Evolutionary conservation across 2,888 invertebrate species (phyloP).

Genomic region (Drosophila pullipes): DNA sequence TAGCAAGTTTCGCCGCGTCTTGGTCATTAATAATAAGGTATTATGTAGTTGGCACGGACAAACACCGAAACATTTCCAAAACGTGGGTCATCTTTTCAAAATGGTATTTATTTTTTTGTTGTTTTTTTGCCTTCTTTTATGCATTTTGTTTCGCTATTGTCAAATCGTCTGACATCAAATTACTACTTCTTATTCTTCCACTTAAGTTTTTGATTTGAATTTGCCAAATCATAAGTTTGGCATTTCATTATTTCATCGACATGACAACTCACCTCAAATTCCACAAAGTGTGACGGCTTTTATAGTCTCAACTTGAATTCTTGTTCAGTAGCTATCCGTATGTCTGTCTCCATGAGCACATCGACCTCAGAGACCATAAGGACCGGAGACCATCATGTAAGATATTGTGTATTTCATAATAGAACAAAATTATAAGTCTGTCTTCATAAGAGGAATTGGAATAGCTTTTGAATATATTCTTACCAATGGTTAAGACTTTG

Average conservation of each 20-base stretch:
- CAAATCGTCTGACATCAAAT: slow-evolving; percentile 56
- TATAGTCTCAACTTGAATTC: background rate
- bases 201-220: slow-evolving; percentile 7
- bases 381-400: background rate
- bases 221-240: slow-evolving; percentile 59
- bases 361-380: background rate
- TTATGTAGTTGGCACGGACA: slow-evolving; percentile 54
- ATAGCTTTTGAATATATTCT: background rate
- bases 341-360: background rate
- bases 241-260: slow-evolving; percentile 42
- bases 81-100: slow-evolving; percentile 32
- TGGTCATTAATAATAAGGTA: slow-evolving; percentile 57
- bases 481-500: background rate
- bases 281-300: slow-evolving; percentile 23
- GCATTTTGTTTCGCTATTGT: slow-evolving; percentile 45
- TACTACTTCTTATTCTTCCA: slow-evolving; percentile 5
- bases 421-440: background rate
- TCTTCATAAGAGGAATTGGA: background rate
- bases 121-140: slow-evolving; percentile 14
- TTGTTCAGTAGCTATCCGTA: background rate
- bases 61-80: slow-evolving; percentile 36
- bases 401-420: background rate
- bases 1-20: slow-evolving; percentile 13
- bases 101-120: background rate
- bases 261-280: slow-evolving; percentile 43